These are phyloP conservation scores for Harpagifer antarcticus DNA, from an alignment of 2,797 vertebrate genomes.

Conservation along the genomic window DNA sequence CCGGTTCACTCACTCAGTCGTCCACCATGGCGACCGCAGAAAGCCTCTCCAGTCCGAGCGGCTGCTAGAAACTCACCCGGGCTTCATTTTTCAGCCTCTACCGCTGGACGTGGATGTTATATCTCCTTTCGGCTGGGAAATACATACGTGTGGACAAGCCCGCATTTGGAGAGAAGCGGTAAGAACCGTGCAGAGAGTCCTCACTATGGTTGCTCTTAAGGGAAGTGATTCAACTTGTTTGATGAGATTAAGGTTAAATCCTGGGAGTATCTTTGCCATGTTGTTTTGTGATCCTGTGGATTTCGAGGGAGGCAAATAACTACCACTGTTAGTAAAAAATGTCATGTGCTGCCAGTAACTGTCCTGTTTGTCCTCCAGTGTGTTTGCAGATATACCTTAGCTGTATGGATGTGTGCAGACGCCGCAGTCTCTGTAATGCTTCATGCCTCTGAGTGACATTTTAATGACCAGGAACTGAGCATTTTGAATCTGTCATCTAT, in stretches of 20 bases:
- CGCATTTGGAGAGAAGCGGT: conserved; percentile 69
- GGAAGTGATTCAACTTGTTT: conserved; percentile 83
- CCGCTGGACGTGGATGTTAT: conserved; percentile 69
- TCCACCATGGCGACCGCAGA: conserved; percentile 86
- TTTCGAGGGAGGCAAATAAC: conserved; percentile 49
- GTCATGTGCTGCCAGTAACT: conserved; percentile 24
- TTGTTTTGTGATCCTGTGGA: conserved; percentile 65
- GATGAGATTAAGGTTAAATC: conserved; percentile 81
- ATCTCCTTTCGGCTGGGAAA: conserved; percentile 42
- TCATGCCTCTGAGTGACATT: conserved; percentile 36
- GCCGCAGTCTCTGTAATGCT: conserved; percentile 46
- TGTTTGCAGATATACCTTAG: conserved; percentile 32
- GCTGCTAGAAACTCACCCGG: conserved; percentile 62
- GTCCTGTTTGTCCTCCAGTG: conserved; percentile 52
- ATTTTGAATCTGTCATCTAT: conserved; percentile 18
- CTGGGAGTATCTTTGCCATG: conserved; percentile 63
- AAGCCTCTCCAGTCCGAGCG: conserved; percentile 59
- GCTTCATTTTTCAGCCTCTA: not conserved
- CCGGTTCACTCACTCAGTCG: conserved; percentile 71
- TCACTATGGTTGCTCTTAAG: conserved; percentile 46
- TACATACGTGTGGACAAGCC: conserved; percentile 64
- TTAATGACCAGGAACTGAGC: conserved; percentile 22
- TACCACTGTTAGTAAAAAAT: conserved; percentile 21
- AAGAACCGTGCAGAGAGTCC: conserved; percentile 63
- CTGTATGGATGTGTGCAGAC: conserved; percentile 33